Percentiles rank a stretch among this genome's conserved stretches.
Evolutionary conservation across 2,888 invertebrate genomes (phyloP).

Genomic region (Leptogaster cylindrica): DNA sequence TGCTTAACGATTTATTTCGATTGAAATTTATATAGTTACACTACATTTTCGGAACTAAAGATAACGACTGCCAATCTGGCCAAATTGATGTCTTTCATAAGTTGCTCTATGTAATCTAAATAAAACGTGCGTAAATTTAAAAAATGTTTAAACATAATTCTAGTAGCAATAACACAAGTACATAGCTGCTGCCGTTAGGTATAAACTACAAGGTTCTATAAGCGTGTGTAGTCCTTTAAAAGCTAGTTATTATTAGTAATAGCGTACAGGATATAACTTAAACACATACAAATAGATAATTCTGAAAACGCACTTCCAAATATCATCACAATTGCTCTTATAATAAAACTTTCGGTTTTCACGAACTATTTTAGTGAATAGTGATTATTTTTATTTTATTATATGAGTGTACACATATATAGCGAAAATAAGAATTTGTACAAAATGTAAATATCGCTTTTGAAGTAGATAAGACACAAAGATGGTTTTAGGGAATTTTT

Average conservation of each 20-base stretch:
- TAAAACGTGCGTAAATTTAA: background rate
- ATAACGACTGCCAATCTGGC: constrained; percentile 19
- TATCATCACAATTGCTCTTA: constrained; percentile 32
- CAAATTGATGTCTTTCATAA: constrained; percentile 12
- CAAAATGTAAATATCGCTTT: background rate
- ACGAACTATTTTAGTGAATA: background rate
- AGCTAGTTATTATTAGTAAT: constrained; percentile 6
- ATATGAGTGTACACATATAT: background rate
- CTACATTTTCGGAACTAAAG: background rate
- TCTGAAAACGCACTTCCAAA: too few relatives aligned
- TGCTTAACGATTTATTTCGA: constrained; percentile 18
- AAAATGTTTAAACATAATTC: background rate
- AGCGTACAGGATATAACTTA: too few relatives aligned
- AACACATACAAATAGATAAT: too few relatives aligned
- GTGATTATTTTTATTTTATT: background rate
- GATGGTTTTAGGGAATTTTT: too few relatives aligned
- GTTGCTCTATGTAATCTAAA: background rate
- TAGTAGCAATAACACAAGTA: background rate
- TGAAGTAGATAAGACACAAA: too few relatives aligned
- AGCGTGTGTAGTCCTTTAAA: constrained; percentile 17
- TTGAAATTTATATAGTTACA: constrained; percentile 10
- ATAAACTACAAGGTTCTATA: constrained; percentile 18
- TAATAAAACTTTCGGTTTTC: background rate
- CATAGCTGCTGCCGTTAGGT: too few relatives aligned
- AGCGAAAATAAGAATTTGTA: background rate